Evolutionary conservation across 2,888 invertebrate species (phyloP), one percentile per base, ranked within the genome.

Genomic region (Esperia sulphurella): DNA sequence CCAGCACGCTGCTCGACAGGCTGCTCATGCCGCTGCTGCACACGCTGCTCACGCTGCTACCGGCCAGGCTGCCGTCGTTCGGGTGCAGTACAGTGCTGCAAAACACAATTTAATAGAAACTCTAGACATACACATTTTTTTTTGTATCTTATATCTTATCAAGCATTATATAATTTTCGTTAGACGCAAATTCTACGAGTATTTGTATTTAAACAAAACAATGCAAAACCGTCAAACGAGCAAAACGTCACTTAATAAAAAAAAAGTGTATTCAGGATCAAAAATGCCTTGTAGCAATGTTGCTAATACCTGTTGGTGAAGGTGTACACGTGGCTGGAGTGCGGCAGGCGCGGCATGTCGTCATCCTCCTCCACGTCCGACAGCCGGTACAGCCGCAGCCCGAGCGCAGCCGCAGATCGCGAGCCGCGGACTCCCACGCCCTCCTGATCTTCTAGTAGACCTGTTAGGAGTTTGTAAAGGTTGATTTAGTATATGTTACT

Each of bases 401-500:
- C 95, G 53, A 95, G 90, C 47, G 94, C 94, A 54, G 94, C 93
- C 14, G 95, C 85, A 0, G 93, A 93, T 9, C 95, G 92, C 8
- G 94, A 93, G 7, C 96, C 96, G 0, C 95, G 92, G 14, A 95
- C 95, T 58, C 95, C 95, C 0, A 98, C 97, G 1, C 98, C 98
- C 0, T 97, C 97, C 49, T 97, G 92, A 52, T 97, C 96, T 62
- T 98, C 98, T 51, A 98, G 82, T 48, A 98, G 89, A 50, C 90
- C 90, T 90, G 58, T 0, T 21, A n/a, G n/a, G 21, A 21, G 21
- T 21, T 21, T n/a, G n/a, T n/a, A n/a, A n/a, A n/a, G n/a, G n/a
- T n/a, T n/a, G n/a, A n/a, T n/a, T n/a, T n/a, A n/a, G 21, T 21
- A 2, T 21, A 21, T 5, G 21, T 21, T 21, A 21, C 21, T 3